Percentiles rank a stretch among this genome's conserved stretches.
phyloP scores from a whole-genome alignment of 1,140 invertebrate species.

The Stegodyphus dumicola region DNA sequence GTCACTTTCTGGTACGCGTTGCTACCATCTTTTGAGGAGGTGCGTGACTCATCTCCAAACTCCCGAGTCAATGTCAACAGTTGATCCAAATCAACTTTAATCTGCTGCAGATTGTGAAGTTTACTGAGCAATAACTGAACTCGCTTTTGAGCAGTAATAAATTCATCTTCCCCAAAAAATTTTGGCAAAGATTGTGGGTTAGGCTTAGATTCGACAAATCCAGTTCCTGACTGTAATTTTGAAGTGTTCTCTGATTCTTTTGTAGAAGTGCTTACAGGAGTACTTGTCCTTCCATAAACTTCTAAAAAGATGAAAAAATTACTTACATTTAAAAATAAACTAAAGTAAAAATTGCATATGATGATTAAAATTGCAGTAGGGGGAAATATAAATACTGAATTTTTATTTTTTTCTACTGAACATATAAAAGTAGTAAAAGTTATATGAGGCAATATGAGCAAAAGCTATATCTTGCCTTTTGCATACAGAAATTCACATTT shows the following conservation, averaged over 20 bases:
- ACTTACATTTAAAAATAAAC: too few relatives aligned
- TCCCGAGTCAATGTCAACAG: neutral
- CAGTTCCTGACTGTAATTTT: neutral
- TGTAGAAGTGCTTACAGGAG: neutral
- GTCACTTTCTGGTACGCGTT: neutral
- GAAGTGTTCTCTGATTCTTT: neutral
- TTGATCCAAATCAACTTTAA: conserved; percentile 39
- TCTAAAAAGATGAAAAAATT: neutral
- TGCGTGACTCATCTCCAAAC: neutral
- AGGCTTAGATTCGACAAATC: conserved; percentile 33
- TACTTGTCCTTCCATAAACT: neutral
- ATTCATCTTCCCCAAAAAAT: conserved; percentile 2
- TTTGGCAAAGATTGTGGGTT: conserved; percentile 5
- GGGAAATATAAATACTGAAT: too few relatives aligned
- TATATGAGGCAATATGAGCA: too few relatives aligned
- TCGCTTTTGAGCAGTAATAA: conserved; percentile 8
- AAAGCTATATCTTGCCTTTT: too few relatives aligned
- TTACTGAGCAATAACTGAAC: conserved; percentile 41
- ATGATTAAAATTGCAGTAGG: too few relatives aligned
- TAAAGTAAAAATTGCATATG: too few relatives aligned
- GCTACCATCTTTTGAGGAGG: neutral
- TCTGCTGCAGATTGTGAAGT: conserved; percentile 45
- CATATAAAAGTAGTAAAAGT: too few relatives aligned
- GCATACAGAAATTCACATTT: too few relatives aligned
- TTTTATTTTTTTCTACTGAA: too few relatives aligned